These are phyloP conservation scores for Otis tarda DNA, from an alignment of 2,113 vertebrate species.

Conservation along the genomic window DNA sequence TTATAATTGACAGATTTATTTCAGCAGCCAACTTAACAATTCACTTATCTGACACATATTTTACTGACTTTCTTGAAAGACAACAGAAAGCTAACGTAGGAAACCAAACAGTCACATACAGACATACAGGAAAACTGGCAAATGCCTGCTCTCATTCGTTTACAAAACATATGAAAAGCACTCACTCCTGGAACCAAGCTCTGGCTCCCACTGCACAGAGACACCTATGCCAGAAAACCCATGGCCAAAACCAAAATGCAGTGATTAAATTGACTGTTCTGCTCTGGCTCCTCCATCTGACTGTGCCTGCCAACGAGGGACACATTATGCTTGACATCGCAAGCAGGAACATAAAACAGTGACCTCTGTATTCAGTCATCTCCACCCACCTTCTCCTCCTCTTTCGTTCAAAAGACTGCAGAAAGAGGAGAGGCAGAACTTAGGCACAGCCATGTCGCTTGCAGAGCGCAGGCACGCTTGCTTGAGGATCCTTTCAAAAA, in stretches of 20 bases:
- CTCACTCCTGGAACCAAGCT: conserved; percentile 44
- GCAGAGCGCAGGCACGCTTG: not conserved
- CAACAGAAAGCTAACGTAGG: not conserved
- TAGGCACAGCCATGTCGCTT: not conserved
- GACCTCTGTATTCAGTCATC: not conserved
- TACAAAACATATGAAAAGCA: conserved; percentile 34
- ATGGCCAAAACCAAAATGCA: not conserved
- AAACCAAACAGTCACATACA: not conserved
- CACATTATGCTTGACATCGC: not conserved
- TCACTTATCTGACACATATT: not conserved
- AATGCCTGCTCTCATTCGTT: not conserved
- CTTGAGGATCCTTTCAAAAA: not conserved
- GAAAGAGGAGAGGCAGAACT: not conserved
- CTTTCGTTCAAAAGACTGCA: not conserved
- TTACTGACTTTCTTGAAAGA: not conserved
- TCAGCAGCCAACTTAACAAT: not conserved
- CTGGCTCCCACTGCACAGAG: conserved; percentile 34
- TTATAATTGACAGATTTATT: not conserved
- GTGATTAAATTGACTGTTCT: not conserved
- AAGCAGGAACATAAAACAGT: not conserved
- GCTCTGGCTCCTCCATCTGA: conserved; percentile 5
- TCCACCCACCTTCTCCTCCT: not conserved
- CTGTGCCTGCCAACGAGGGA: conserved; percentile 4
- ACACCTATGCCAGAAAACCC: not conserved
- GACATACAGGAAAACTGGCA: not conserved